A percentile compares a stretch with the other conserved stretches of the same genome.
These are phyloP conservation scores for Platygyra sinensis DNA, from an alignment of 64 coral and sea anemone species.

Conservation along the genomic window DNA sequence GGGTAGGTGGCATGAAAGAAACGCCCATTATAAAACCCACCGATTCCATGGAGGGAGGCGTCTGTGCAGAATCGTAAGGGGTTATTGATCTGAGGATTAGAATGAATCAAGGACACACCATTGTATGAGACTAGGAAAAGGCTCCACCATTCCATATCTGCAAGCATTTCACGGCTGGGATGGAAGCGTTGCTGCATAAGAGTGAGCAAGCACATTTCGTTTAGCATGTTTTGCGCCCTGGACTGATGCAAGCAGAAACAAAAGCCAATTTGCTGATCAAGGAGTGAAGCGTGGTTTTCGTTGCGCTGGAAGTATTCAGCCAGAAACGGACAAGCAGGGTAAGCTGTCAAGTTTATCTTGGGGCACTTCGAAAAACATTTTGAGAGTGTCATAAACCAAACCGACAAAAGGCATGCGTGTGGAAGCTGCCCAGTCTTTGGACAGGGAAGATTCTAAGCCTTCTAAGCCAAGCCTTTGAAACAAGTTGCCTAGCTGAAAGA, in stretches of 20 bases:
- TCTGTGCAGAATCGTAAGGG: too few species aligned
- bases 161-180: too few species aligned
- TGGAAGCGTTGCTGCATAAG: not conserved
- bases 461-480: slow-evolving; percentile 39
- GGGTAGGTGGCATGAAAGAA: slow-evolving; percentile 12
- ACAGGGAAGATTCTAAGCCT: slow-evolving; percentile 14
- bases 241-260: slow-evolving; percentile 42
- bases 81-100: too few species aligned
- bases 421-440: slow-evolving; percentile 32
- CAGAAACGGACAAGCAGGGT: not conserved
- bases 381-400: slow-evolving; percentile 27
- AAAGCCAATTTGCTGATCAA: slow-evolving; percentile 38
- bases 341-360: not conserved
- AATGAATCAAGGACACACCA: too few species aligned
- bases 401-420: slow-evolving; percentile 26
- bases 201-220: not conserved
- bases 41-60: not conserved
- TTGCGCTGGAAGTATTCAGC: not conserved
- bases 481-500: not conserved
- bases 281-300: slow-evolving; percentile 15
- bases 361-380: slow-evolving; percentile 16
- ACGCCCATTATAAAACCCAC: slow-evolving; percentile 2
- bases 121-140: too few species aligned
- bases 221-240: slow-evolving; percentile 43
- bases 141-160: too few species aligned